Percentiles rank a stretch among this genome's conserved stretches.
These are phyloP conservation scores for Cliona cf. orientalis DNA, from an alignment of 37 sponge, comb jelly and placozoan species.

Conservation along the genomic window DNA sequence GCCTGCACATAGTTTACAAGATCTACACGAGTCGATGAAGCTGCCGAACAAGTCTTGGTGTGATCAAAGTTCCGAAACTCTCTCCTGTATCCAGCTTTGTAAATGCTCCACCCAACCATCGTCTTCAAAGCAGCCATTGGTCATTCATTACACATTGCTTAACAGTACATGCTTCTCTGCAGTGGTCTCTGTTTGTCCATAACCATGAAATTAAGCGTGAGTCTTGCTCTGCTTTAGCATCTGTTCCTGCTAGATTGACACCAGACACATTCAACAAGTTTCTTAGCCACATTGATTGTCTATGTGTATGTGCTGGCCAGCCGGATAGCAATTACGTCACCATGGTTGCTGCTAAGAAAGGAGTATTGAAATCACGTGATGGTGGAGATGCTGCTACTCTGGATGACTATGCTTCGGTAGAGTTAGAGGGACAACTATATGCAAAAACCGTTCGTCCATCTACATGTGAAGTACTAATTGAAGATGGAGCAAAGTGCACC, in stretches of 20 bases:
- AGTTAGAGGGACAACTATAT: conserved; percentile 1
- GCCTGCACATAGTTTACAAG: too few species aligned
- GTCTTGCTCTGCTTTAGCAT: neutral
- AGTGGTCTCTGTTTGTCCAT: conserved; percentile 3
- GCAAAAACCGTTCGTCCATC: conserved; percentile 16
- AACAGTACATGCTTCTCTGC: neutral
- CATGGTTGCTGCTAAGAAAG: conserved; percentile 36
- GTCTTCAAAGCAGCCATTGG: neutral
- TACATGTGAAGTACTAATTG: conserved; percentile 8
- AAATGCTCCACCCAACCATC: too few species aligned
- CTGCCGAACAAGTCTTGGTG: too few species aligned
- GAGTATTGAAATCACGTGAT: conserved; percentile 5
- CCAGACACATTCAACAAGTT: neutral
- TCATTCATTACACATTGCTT: conserved; percentile 4
- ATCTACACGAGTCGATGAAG: too few species aligned
- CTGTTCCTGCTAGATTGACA: neutral
- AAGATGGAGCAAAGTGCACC: conserved; percentile 8
- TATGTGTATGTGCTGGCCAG: conserved; percentile 14
- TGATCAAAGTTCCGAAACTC: too few species aligned
- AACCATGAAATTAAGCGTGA: neutral
- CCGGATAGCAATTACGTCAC: conserved; percentile 20
- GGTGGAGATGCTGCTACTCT: conserved; percentile 11
- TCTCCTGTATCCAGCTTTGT: too few species aligned
- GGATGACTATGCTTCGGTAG: neutral
- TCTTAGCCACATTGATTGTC: neutral